Conservation (phyloP, 2,888 invertebrate genomes). For the Drosophila siamana region DNA sequence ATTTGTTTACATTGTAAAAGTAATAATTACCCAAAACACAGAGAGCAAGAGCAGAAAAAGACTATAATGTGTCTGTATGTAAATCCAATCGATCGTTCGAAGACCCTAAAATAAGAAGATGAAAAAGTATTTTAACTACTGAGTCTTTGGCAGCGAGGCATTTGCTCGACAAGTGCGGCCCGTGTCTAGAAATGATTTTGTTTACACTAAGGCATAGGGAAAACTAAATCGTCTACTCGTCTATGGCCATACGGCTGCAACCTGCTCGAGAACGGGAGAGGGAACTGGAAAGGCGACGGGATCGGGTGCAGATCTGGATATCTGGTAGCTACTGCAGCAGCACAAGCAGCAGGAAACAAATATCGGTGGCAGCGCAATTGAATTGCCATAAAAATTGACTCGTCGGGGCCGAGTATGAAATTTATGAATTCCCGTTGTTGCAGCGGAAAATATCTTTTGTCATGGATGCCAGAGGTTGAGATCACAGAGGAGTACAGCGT, state of each 20-base stretch:
- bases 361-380: slow-evolving; percentile 71
- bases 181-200: slow-evolving; percentile 52
- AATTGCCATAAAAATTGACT: slow-evolving; percentile 71
- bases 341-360: slow-evolving; percentile 74
- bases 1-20: slow-evolving; percentile 74
- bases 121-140: slow-evolving; percentile 56
- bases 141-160: slow-evolving; percentile 21
- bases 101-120: slow-evolving; percentile 17
- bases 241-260: slow-evolving; percentile 73
- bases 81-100: slow-evolving; percentile 31
- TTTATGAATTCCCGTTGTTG: slow-evolving; percentile 60
- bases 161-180: slow-evolving; percentile 65
- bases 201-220: slow-evolving; percentile 61
- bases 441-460: slow-evolving; percentile 37
- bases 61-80: slow-evolving; percentile 53
- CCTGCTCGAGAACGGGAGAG: slow-evolving; percentile 45
- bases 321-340: slow-evolving; percentile 48
- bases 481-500: slow-evolving; percentile 15
- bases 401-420: slow-evolving; percentile 44
- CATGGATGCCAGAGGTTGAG: slow-evolving; percentile 39
- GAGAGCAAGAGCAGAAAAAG: slow-evolving; percentile 49
- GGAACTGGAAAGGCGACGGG: slow-evolving; percentile 12
- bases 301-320: slow-evolving; percentile 33
- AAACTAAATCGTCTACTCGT: slow-evolving; percentile 37
- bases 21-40: slow-evolving; percentile 81